Conservation (phyloP, 2,888 invertebrate species). For the Cantharis rufa region DNA sequence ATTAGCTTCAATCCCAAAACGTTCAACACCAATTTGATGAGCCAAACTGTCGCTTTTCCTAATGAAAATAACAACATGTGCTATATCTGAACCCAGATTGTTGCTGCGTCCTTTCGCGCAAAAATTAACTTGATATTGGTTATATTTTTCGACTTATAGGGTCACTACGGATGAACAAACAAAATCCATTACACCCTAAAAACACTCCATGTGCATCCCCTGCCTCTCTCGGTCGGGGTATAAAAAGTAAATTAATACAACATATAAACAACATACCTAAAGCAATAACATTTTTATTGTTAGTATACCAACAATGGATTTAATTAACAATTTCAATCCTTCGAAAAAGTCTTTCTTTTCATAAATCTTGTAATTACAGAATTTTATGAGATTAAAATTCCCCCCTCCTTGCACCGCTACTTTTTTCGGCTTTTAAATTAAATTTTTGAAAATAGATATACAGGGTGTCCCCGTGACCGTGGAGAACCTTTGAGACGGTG, state of each 20-base stretch:
- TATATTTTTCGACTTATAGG: background rate
- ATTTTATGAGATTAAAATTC: too few species aligned
- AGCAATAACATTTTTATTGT: background rate
- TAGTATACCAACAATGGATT: background rate
- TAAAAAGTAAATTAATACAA: background rate
- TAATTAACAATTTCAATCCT: background rate
- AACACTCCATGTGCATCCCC: background rate
- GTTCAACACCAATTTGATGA: too few species aligned
- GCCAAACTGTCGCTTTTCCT: too few species aligned
- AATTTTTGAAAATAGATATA: too few species aligned
- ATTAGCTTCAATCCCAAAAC: background rate
- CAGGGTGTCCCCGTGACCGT: too few species aligned
- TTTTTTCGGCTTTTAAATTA: too few species aligned
- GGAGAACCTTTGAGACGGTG: too few species aligned
- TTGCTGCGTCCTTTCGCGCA: background rate
- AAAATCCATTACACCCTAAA: background rate
- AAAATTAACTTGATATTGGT: background rate
- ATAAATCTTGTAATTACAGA: too few species aligned
- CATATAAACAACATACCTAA: background rate
- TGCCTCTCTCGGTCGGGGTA: background rate
- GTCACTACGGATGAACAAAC: background rate
- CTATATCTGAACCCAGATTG: too few species aligned
- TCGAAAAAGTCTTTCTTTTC: too few species aligned
- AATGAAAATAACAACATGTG: too few species aligned
- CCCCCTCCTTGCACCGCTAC: too few species aligned